Base-by-base conservation (phyloP, 2,113 vertebrate species). In the Mionectes macconnelli region DNA sequence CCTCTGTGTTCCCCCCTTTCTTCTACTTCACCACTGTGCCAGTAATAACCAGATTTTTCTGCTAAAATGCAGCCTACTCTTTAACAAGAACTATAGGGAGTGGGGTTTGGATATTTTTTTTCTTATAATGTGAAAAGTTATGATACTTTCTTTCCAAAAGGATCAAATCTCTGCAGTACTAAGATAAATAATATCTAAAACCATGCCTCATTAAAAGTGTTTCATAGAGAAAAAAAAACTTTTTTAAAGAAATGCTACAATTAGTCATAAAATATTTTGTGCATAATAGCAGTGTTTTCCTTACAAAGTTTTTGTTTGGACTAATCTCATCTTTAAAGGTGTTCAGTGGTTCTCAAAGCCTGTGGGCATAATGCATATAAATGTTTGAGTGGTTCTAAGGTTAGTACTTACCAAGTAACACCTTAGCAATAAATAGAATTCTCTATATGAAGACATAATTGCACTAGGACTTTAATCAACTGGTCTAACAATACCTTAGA, bases 401-500 rank as follows among this genome's bases (percentile, higher is more conserved):
- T 0, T 0, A 87, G 14, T n/a, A 31, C 24, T 39, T 35, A 35
- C 18, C 20, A 17, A 60, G 24, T 1, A 85, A 40, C 14, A 47
- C 10, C 25, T 69, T 50, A 39, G 4, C 39, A 81, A 62, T 57
- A 87, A 84, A 72, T 12, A 68, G 12, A 64, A 72, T 68, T 64
- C 12, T 85, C 45, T 73, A 0, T 39, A 39, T 18, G 49, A 87
- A 83, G 33, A 66, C 40, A 28, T 42, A 6, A n/a, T 70, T 79
- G 40, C 6, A 42, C n/a, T 64, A 69, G 49, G 55, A 25, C 12
- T 73, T 85, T 30, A 73, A 72, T 75, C 45, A 77, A n/a, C 14
- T 66, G 6, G 4, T 64, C 22, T 87, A 45, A 84, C 24, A 10
- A 5, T 66, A 9, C 49, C 82, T 93, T 40, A 45, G 45, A 53